phyloP scores from a whole-genome alignment of 2,888 invertebrate species.

The Andrena praecox region DNA sequence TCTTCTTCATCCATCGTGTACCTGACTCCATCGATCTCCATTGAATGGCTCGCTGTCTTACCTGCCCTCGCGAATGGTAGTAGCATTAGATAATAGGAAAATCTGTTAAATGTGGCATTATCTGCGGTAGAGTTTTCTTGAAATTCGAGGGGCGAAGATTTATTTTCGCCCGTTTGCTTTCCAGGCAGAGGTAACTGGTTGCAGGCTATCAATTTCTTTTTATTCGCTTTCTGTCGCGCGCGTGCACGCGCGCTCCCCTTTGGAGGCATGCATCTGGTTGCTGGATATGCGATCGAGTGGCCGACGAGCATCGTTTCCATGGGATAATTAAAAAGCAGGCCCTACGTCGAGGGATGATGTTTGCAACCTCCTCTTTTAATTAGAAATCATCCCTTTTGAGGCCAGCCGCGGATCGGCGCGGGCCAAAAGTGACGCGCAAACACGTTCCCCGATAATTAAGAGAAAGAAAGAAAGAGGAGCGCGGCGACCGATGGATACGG shows the following conservation, averaged over 20 bases:
- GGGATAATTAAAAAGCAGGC: background rate
- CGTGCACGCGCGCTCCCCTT: no score
- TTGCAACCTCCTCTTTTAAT: conserved; percentile 21
- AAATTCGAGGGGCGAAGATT: background rate
- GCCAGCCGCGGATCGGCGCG: conserved; percentile 17
- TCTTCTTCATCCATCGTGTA: background rate
- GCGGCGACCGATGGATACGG: background rate
- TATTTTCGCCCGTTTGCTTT: no score
- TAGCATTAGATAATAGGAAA: no score
- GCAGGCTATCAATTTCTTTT: no score
- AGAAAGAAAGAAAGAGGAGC: conserved; percentile 6
- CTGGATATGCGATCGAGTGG: no score
- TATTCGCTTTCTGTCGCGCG: no score
- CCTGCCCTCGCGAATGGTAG: no score
- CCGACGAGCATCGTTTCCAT: background rate
- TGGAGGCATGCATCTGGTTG: no score
- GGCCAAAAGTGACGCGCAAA: conserved; percentile 1
- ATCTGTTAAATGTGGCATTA: no score
- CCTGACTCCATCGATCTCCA: background rate
- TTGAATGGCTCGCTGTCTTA: background rate
- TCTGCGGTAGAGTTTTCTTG: background rate
- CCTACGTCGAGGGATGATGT: background rate
- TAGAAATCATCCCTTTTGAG: conserved; percentile 27
- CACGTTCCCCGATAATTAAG: conserved; percentile 35
- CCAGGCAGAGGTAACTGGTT: no score